phyloP scores from a whole-genome alignment of 2,113 vertebrate genomes.

The Leptosomus discolor region DNA sequence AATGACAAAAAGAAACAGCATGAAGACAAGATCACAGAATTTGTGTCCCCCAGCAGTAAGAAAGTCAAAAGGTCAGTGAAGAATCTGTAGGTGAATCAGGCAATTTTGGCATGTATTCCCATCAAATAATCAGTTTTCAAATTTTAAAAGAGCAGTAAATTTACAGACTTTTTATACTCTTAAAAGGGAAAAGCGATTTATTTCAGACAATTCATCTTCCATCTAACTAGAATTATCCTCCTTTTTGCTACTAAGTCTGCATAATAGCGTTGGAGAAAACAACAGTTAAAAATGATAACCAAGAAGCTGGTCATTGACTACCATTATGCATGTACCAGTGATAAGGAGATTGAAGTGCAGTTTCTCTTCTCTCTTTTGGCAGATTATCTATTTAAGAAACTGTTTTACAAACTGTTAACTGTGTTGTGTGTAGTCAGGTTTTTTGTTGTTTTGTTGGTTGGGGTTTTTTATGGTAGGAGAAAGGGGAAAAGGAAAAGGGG shows the following conservation, averaged over 20 bases:
- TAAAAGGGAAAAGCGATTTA: not conserved
- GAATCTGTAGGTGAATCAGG: not conserved
- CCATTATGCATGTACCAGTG: too few relatives aligned
- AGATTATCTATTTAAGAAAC: not conserved
- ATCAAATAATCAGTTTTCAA: not conserved
- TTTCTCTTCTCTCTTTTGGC: not conserved
- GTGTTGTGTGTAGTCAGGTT: accelerated
- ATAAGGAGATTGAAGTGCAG: not conserved
- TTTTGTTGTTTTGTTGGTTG: not conserved
- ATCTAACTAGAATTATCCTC: not conserved
- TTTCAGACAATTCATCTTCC: not conserved
- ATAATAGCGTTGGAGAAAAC: not conserved
- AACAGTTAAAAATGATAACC: not conserved
- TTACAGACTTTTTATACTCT: not conserved
- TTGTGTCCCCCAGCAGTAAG: not conserved
- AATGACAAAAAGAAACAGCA: constrained; percentile 45
- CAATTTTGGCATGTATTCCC: accelerated
- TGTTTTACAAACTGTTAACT: not conserved
- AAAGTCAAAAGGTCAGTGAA: not conserved
- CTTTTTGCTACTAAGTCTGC: not conserved
- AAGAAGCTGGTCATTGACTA: not conserved
- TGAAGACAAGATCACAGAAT: constrained; percentile 4
- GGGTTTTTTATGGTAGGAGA: not conserved
- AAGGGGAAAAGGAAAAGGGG: not conserved
- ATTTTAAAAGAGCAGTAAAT: not conserved